A percentile compares a stretch with the other conserved stretches of the same genome.
Evolutionary conservation across 2,113 vertebrate species (phyloP).

Genomic region (Ictalurus furcatus): DNA sequence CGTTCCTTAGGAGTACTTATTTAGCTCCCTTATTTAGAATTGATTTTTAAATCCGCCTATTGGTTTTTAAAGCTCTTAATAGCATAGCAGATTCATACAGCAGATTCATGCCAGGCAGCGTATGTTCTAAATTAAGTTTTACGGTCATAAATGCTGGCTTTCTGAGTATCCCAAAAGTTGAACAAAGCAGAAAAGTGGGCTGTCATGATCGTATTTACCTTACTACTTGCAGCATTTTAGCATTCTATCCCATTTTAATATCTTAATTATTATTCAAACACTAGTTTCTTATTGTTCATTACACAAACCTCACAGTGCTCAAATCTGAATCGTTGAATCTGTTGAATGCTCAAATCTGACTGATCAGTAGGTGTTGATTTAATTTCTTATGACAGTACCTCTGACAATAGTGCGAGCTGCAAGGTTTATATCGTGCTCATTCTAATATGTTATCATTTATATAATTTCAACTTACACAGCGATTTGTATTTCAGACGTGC

Average conservation of each 20-base stretch:
- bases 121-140: not conserved
- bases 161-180: not conserved
- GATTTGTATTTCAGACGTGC: not conserved
- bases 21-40: slow-evolving; percentile 4
- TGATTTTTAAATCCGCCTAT: not conserved
- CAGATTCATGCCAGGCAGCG: not conserved
- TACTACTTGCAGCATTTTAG: not conserved
- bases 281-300: not conserved
- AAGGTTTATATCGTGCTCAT: not conserved
- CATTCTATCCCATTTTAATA: not conserved
- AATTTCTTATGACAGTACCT: not conserved
- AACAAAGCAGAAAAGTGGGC: not conserved
- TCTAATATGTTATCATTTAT: not conserved
- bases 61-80: not conserved
- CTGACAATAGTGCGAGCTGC: not conserved
- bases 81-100: not conserved
- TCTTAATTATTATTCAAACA: not conserved
- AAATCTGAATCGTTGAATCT: not conserved
- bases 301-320: not conserved
- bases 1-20: not conserved
- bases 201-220: not conserved
- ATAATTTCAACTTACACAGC: not conserved
- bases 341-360: not conserved
- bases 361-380: not conserved
- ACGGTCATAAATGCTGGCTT: not conserved